Percentiles rank a stretch among this genome's conserved stretches.
phyloP scores from a whole-genome alignment of 2,113 vertebrate species.

The Emydocephalus ijimae region DNA sequence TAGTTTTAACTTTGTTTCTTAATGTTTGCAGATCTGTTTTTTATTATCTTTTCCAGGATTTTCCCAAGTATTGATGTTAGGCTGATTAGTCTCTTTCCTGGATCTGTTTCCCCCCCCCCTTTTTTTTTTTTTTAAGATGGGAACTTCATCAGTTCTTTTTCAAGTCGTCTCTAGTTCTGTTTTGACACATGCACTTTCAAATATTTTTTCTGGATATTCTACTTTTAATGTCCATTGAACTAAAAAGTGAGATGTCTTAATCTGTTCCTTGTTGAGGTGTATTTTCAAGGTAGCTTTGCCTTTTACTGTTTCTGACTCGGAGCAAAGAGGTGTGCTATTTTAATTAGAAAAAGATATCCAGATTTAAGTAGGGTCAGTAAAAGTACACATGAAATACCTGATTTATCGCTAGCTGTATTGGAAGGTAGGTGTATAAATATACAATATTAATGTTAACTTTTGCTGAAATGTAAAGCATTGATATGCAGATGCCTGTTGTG shows the following conservation, averaged over 20 bases:
- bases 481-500: not conserved
- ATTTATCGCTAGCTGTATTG: not conserved
- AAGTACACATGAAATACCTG: not conserved
- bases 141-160: too few species aligned
- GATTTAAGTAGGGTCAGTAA: not conserved
- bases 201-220: not conserved
- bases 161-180: not conserved
- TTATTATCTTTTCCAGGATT: too few species aligned
- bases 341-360: not conserved
- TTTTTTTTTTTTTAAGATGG: too few species aligned
- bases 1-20: too few species aligned
- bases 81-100: too few species aligned
- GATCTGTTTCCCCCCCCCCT: too few species aligned
- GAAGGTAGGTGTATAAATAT: not conserved
- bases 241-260: not conserved
- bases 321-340: not conserved
- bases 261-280: not conserved
- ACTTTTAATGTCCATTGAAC: slow-evolving; percentile 14
- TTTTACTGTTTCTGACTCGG: not conserved
- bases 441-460: not conserved
- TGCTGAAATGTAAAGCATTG: not conserved
- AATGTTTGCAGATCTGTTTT: too few species aligned
- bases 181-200: not conserved
- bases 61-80: too few species aligned
- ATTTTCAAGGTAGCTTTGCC: not conserved